Percentiles rank a stretch among this genome's conserved stretches.
Evolutionary conservation across 2,888 invertebrate genomes (phyloP).

Genomic region (Lymantria monacha): DNA sequence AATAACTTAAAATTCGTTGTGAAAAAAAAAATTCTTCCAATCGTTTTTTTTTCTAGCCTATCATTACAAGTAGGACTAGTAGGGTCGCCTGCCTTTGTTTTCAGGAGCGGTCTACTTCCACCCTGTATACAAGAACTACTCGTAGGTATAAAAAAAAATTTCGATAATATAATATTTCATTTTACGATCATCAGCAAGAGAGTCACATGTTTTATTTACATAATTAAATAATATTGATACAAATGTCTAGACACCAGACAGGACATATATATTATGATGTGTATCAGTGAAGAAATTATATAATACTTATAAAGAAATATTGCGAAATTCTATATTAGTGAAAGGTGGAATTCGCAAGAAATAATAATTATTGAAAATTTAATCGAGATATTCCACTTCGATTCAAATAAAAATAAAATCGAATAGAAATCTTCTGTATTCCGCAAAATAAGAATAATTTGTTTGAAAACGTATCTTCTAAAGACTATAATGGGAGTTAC

Average conservation of each 20-base stretch:
- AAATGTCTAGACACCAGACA: slow-evolving; percentile 1
- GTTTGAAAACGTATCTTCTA: no score
- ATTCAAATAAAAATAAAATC: slow-evolving; percentile 18
- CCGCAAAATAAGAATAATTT: background rate
- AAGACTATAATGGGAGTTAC: no score
- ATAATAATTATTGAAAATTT: slow-evolving; percentile 16
- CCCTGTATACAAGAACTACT: no score
- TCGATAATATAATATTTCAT: background rate
- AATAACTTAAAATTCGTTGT: no score
- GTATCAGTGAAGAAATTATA: background rate
- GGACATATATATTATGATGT: background rate
- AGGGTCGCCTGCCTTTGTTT: no score
- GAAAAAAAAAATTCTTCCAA: no score
- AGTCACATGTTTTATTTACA: background rate
- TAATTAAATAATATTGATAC: slow-evolving; percentile 1
- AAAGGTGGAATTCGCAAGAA: slow-evolving; percentile 23
- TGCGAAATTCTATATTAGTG: slow-evolving; percentile 5
- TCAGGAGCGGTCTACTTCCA: no score
- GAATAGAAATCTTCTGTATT: slow-evolving; percentile 10
- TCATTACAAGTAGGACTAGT: no score
- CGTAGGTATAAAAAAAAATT: no score
- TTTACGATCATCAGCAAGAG: background rate
- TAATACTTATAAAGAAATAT: background rate
- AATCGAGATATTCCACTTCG: slow-evolving; percentile 20
- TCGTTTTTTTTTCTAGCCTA: no score